Conservation (phyloP, 2,888 invertebrate genomes). For the Eristalinus sepulchralis region DNA sequence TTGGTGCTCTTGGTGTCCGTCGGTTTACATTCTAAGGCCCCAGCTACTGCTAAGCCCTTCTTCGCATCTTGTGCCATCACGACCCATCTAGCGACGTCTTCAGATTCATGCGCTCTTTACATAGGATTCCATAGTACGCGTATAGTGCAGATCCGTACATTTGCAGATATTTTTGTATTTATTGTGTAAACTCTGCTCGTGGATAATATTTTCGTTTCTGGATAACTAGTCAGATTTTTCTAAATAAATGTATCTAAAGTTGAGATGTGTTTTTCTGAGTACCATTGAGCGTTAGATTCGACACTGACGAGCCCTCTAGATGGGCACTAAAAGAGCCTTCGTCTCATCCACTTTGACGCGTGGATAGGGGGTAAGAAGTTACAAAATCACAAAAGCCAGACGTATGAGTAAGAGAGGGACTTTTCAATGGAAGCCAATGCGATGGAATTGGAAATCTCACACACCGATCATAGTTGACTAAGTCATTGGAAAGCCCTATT, state of each 20-base stretch:
- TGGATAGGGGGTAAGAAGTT: too few species aligned
- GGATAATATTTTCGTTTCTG: constrained; percentile 18
- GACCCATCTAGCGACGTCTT: not conserved
- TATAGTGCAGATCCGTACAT: not conserved
- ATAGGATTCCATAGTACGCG: constrained; percentile 1
- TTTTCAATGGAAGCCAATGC: too few species aligned
- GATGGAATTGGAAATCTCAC: not conserved
- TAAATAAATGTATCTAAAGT: constrained; percentile 8
- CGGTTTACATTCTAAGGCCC: constrained; percentile 46
- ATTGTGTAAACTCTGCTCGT: constrained; percentile 16
- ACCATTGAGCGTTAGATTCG: not conserved
- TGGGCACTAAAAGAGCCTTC: not conserved
- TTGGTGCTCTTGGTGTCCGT: constrained; percentile 63
- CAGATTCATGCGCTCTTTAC: constrained; percentile 9
- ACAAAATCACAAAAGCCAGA: too few species aligned
- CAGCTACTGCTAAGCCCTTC: not conserved
- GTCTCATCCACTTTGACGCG: too few species aligned
- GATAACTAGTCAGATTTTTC: constrained; percentile 47
- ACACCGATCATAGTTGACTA: not conserved
- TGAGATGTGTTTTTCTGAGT: not conserved
- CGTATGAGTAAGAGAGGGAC: too few species aligned
- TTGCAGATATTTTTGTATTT: constrained; percentile 30
- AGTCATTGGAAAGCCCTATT: not conserved
- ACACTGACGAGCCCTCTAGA: too few species aligned
- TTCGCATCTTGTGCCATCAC: constrained; percentile 2